A percentile compares a stretch with the other conserved stretches of the same genome.
Evolutionary conservation across 1,140 invertebrate species (phyloP).

Genomic region (Diabrotica undecimpunctata): DNA sequence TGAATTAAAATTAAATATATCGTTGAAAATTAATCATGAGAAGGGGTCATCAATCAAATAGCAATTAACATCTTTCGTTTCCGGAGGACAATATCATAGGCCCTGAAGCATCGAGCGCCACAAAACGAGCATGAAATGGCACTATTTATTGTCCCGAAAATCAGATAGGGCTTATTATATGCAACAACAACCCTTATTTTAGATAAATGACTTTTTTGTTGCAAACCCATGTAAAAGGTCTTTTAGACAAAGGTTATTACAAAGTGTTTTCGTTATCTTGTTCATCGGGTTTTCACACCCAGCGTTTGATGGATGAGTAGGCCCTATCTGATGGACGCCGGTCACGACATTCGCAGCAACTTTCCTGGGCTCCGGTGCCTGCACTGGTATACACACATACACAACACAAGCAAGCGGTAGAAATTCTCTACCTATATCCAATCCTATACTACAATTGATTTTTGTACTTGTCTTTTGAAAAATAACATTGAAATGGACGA

Average conservation of each 20-base stretch:
- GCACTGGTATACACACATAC: conserved; percentile 9
- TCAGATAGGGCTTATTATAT: conserved; percentile 37
- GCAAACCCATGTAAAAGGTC: conserved; percentile 45
- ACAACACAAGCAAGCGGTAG: conserved; percentile 27
- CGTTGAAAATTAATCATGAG: neutral
- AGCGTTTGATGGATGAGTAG: conserved; percentile 46
- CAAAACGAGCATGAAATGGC: conserved; percentile 28
- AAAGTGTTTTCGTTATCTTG: conserved; percentile 47
- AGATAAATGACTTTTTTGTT: conserved; percentile 46
- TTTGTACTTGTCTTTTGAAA: conserved; percentile 3
- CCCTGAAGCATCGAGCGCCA: conserved; percentile 20
- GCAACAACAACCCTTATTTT: conserved; percentile 44
- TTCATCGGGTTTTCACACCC: conserved; percentile 46
- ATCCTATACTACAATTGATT: neutral
- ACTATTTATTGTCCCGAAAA: conserved; percentile 30
- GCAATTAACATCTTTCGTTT: neutral
- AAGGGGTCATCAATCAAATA: neutral
- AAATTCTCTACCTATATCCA: conserved; percentile 4
- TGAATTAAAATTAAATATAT: neutral
- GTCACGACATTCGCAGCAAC: conserved; percentile 44
- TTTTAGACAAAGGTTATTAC: conserved; percentile 46
- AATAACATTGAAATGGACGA: neutral
- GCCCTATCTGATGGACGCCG: conserved; percentile 43
- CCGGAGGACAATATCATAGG: conserved; percentile 19
- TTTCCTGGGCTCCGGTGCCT: conserved; percentile 27